Evolutionary conservation across 1,140 invertebrate genomes (phyloP), one percentile per base, ranked within the genome.

Genomic region (Ptiloglossa arizonensis): DNA sequence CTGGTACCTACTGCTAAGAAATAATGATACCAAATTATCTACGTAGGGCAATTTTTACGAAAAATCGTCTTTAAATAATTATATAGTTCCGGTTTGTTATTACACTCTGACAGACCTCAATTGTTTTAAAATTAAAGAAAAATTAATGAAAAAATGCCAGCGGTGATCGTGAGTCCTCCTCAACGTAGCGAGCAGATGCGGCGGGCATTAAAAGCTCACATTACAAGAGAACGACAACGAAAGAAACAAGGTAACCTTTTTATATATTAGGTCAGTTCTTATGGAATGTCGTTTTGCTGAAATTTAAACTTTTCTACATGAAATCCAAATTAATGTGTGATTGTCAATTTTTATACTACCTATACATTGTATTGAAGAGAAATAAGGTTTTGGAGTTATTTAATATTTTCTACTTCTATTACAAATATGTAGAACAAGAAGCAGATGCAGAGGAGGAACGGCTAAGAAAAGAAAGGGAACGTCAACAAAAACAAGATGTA

Each of bases 361-460:
- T 48, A 11, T 41, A n/a, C n/a, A n/a, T n/a, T n/a, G n/a, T n/a
- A n/a, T n/a, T n/a, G n/a, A n/a, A n/a, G n/a, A n/a, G 5, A 11
- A 9, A 41, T 2, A 41, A 13, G 41, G 2, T 41, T 11, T 41
- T 41, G 41, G 11, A 13, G 46, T 50, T 6, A 60, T 38, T 11
- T 0, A 9, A 22, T 6, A 5, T 19, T 75, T 62, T 22, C 22
- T 1, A 50, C 29, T 59, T 32, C n/a, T 17, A 54, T 46, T 6
- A 22, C 48, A 19, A 48, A 48, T 56, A n/a, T n/a, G n/a, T 52
- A 97, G 97, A 98, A 90, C 96, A 97, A 94, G 97, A 98, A 93
- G 96, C 96, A 52, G 97, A 98, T 93, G 96, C 97, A 11, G 97
- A 98, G 91, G 96, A 98, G 83, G 97, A 98, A 91, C 94, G 97